phyloP scores from a whole-genome alignment of 2,113 vertebrate species.

The Siphamia tubifer region DNA sequence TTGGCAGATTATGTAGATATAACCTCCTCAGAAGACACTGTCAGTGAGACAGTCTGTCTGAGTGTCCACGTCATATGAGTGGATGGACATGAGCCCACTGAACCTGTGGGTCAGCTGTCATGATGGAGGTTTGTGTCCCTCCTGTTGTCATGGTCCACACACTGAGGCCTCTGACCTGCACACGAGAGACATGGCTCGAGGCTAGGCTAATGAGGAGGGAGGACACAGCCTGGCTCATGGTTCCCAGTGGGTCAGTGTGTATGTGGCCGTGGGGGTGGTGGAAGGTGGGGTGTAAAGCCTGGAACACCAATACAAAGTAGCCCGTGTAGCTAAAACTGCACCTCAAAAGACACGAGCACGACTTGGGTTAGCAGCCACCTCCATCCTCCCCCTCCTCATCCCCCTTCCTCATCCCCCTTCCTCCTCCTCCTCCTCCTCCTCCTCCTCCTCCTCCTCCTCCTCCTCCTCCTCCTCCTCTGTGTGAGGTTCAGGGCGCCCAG shows the following conservation, averaged over 20 bases:
- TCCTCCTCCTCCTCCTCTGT: too few relatives aligned
- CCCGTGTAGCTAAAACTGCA: not conserved
- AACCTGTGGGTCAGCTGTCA: too few relatives aligned
- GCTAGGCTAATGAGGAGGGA: slow-evolving; percentile 9
- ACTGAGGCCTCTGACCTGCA: slow-evolving; percentile 47
- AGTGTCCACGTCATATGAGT: too few relatives aligned
- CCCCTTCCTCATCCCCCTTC: not conserved
- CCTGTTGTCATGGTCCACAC: slow-evolving; percentile 11
- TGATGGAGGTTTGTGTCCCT: not conserved
- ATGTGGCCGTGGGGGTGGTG: not conserved
- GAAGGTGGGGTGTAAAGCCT: not conserved
- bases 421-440: not conserved
- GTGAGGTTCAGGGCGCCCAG: not conserved
- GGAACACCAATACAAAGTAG: slow-evolving; percentile 5
- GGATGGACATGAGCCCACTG: too few relatives aligned
- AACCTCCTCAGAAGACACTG: not conserved
- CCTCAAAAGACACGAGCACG: slow-evolving; percentile 27
- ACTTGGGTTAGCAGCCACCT: slow-evolving; percentile 34
- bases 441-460: not conserved
- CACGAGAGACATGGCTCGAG: not conserved
- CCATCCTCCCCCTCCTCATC: not conserved
- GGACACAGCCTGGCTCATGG: not conserved
- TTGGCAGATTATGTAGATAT: too few relatives aligned
- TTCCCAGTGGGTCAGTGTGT: not conserved
- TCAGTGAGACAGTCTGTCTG: too few relatives aligned